These are phyloP conservation scores for Volucella inanis DNA, from an alignment of 2,888 invertebrate genomes.

Conservation along the genomic window DNA sequence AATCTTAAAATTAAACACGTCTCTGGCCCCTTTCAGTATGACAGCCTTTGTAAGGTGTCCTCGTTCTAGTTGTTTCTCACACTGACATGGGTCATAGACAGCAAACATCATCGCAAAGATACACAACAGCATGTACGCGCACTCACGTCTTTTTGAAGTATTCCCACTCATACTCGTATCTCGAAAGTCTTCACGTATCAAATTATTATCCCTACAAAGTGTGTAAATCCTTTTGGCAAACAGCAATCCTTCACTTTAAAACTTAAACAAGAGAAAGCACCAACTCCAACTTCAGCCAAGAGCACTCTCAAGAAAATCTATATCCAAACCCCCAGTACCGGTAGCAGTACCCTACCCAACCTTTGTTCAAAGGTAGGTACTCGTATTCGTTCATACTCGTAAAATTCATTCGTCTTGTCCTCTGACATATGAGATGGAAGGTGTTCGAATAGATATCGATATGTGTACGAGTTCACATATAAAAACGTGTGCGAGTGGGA, in stretches of 20 bases:
- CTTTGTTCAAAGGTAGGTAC: no score
- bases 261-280: neutral
- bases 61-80: slow-evolving; percentile 5
- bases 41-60: neutral
- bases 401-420: neutral
- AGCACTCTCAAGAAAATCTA: neutral
- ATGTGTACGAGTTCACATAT: neutral
- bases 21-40: neutral
- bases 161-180: slow-evolving; percentile 13
- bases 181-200: slow-evolving; percentile 64
- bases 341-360: neutral
- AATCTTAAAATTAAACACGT: slow-evolving; percentile 38
- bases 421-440: neutral
- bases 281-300: neutral
- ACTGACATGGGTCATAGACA: slow-evolving; percentile 46
- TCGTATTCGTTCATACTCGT: neutral
- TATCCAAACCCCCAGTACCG: neutral
- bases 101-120: slow-evolving; percentile 23
- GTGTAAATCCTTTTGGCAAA: slow-evolving; percentile 57
- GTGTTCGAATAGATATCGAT: neutral
- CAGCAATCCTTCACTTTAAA: slow-evolving; percentile 49
- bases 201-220: slow-evolving; percentile 53
- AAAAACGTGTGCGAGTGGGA: slow-evolving; percentile 21
- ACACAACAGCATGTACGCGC: slow-evolving; percentile 22
- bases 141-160: neutral